Conservation (phyloP, 2,113 vertebrate genomes). For the Melanerpes aurifrons region DNA sequence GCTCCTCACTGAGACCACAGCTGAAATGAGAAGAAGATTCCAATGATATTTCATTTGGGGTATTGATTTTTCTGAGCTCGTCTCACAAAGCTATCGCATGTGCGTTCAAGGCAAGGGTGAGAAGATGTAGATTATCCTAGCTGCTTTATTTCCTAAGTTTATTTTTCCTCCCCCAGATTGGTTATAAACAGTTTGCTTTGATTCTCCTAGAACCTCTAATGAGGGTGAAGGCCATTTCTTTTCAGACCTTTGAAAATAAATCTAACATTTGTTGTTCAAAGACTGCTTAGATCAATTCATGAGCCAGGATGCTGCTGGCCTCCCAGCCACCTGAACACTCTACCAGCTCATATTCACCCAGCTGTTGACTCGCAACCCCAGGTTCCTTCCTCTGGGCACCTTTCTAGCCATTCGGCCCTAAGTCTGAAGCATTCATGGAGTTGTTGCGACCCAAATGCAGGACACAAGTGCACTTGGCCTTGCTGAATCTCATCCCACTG, state of each 20-base stretch:
- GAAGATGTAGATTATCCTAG: constrained; percentile 6
- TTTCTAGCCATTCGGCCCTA: no score
- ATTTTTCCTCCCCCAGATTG: neutral
- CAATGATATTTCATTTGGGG: constrained; percentile 54
- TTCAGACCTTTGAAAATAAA: neutral
- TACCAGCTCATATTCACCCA: no score
- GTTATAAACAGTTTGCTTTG: neutral
- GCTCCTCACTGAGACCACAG: constrained; percentile 27
- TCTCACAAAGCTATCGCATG: neutral
- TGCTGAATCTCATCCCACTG: no score
- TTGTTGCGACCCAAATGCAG: no score
- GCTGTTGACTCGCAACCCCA: no score
- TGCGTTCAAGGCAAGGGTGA: neutral
- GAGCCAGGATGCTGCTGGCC: neutral
- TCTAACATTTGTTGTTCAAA: neutral
- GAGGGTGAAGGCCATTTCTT: neutral
- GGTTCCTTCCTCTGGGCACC: no score
- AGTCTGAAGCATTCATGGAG: no score
- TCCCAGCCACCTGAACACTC: no score
- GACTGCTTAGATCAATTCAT: neutral
- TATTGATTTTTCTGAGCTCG: constrained; percentile 53
- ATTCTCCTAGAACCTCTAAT: neutral
- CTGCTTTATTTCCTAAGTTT: neutral
- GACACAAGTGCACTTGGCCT: no score
- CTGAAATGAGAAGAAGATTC: constrained; percentile 56